Base-by-base conservation (phyloP, 2,113 vertebrate species). In the Alectura lathami region DNA sequence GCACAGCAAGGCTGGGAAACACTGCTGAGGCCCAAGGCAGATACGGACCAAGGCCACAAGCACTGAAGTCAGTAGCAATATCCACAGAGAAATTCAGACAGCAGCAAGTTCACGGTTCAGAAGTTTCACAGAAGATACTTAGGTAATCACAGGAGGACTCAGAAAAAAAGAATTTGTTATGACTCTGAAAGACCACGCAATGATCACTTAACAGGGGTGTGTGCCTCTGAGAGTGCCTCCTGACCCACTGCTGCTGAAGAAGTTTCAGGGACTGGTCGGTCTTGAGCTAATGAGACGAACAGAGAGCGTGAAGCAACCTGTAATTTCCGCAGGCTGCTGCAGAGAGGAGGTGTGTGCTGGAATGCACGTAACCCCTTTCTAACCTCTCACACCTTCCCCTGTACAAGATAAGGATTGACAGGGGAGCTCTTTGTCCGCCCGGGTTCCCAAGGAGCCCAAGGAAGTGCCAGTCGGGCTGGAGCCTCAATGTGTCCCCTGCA, bases 351-450 rank as follows among this genome's bases (percentile, higher is more conserved):
- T 48, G 91, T 91, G 60, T 57, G 38, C 4, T 89, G 91, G 94
- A 94, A 96, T 91, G 94, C 89, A 89, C 57, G 40, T 92, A 94
- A 86, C 91, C 89, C 81, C 82, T 92, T 56, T 64, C 81, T 95
- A 91, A 93, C 86, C 91, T 94, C 73, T 91, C 51, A 72, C 69
- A 12, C 86, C 77, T 96, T 88, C 86, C 59, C 2, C 0, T 64
- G 36, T 32, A n/a, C 43, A 67, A 96, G 88, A 92, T 93, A 91
- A 96, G 60, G 77, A 23, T 9, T 93, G 81, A 92, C 81, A 84
- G n/a, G 4, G 15, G 77, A 95, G 67, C 82, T 92, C 89, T 95
- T 96, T 94, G 89, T 85, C 89, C 78, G 56, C 29, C 76, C 16
- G 3, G 64, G 62, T 43, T 87, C 81, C 92, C 86, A 80, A 77